Percentiles rank a stretch among this genome's conserved stretches.
Conservation (phyloP, 2,888 invertebrate genomes). For the Meiosimyza platycephala region DNA sequence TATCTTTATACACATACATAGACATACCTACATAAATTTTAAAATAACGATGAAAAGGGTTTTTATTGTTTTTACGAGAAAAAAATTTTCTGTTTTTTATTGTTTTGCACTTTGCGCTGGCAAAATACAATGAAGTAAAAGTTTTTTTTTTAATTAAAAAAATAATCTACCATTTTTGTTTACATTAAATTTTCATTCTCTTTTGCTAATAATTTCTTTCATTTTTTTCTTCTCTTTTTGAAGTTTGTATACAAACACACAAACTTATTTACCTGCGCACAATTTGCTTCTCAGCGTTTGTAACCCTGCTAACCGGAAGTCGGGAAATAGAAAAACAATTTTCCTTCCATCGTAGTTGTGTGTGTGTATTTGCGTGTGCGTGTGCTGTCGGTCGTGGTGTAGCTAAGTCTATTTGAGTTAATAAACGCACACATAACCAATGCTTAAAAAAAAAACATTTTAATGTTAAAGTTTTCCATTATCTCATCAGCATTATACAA, state of each 20-base stretch:
- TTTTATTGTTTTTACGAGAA: not conserved
- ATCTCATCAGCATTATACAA: no score
- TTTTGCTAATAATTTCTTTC: not conserved
- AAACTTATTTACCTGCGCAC: not conserved
- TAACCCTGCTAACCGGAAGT: no score
- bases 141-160: not conserved
- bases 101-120: not conserved
- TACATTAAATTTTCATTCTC: constrained; percentile 8
- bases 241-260: not conserved
- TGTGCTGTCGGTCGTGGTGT: no score
- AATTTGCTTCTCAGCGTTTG: not conserved
- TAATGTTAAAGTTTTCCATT: no score
- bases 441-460: no score
- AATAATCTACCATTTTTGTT: constrained; percentile 4
- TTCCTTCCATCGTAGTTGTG: no score
- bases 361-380: no score
- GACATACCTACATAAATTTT: no score
- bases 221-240: not conserved
- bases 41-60: not conserved
- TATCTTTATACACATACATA: no score
- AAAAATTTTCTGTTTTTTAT: not conserved
- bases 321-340: no score
- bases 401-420: no score
- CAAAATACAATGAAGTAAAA: not conserved
- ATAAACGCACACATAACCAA: no score